A percentile compares a stretch with the other conserved stretches of the same genome.
phyloP scores from a whole-genome alignment of 2,113 vertebrate species.

The Ictalurus furcatus region DNA sequence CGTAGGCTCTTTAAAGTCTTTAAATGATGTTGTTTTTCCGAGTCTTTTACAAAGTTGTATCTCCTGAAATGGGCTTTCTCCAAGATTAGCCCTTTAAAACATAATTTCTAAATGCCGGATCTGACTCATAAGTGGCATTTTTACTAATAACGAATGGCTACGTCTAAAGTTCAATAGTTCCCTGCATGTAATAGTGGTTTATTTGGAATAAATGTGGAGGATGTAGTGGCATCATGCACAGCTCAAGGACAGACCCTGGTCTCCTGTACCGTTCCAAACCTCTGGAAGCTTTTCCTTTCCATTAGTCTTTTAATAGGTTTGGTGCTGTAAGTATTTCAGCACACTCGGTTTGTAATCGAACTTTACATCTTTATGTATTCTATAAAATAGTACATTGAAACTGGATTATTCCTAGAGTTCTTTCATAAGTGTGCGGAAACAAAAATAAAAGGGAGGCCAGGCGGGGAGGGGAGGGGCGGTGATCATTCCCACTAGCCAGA shows the following conservation, averaged over 20 bases:
- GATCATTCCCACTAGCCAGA: conserved; percentile 12
- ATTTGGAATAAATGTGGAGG: not conserved
- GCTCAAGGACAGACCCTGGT: conserved; percentile 7
- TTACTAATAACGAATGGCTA: not conserved
- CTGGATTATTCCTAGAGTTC: conserved; percentile 44
- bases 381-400: conserved; percentile 52
- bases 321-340: conserved; percentile 41
- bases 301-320: conserved; percentile 38
- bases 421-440: conserved; percentile 33
- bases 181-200: not conserved
- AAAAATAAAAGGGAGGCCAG: conserved; percentile 47
- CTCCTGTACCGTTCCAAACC: conserved; percentile 16
- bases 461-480: conserved; percentile 2
- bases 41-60: not conserved
- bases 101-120: not conserved
- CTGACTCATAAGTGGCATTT: not conserved
- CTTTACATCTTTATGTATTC: conserved; percentile 50
- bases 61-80: not conserved
- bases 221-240: not conserved
- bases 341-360: conserved; percentile 47
- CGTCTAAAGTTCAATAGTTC: not conserved
- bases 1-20: not conserved
- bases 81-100: not conserved
- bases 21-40: not conserved
- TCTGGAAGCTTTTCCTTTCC: conserved; percentile 13